Conservation (phyloP, 2,797 vertebrate species). For the Chaenodraco wilsoni region DNA sequence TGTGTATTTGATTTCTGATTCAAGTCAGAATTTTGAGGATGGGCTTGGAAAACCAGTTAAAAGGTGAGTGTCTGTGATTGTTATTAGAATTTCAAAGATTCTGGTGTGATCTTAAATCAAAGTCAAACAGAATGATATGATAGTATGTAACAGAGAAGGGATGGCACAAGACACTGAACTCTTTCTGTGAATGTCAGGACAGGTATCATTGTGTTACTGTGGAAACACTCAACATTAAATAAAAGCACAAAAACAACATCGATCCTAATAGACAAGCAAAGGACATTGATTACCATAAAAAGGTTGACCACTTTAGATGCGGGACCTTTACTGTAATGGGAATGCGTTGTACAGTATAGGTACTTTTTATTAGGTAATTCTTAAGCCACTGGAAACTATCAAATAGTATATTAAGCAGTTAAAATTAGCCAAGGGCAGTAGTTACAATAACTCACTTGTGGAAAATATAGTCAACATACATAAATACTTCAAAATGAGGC, state of each 20-base stretch:
- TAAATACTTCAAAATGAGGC: no score
- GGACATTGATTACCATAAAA: background rate
- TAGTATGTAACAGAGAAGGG: conserved; percentile 26
- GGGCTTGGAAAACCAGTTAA: background rate
- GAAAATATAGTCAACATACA: no score
- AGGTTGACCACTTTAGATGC: background rate
- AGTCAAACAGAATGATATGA: conserved; percentile 7
- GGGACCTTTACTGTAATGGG: no score
- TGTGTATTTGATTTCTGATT: no score
- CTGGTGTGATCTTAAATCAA: background rate
- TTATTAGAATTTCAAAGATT: conserved; percentile 4
- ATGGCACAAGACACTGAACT: conserved; percentile 40
- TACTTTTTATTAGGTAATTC: no score
- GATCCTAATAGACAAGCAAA: conserved; percentile 14
- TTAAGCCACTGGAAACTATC: no score
- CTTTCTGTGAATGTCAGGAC: conserved; percentile 31
- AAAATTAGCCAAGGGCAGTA: no score
- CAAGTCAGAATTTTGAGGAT: background rate
- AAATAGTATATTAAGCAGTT: no score
- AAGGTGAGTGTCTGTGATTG: background rate
- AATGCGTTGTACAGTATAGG: no score
- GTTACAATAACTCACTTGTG: no score
- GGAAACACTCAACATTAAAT: conserved; percentile 19
- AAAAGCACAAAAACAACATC: background rate
- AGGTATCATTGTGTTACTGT: conserved; percentile 16